Percentiles rank a stretch among this genome's conserved stretches.
Evolutionary conservation across 2,113 vertebrate species (phyloP).

Genomic region (Nettapus auritus): DNA sequence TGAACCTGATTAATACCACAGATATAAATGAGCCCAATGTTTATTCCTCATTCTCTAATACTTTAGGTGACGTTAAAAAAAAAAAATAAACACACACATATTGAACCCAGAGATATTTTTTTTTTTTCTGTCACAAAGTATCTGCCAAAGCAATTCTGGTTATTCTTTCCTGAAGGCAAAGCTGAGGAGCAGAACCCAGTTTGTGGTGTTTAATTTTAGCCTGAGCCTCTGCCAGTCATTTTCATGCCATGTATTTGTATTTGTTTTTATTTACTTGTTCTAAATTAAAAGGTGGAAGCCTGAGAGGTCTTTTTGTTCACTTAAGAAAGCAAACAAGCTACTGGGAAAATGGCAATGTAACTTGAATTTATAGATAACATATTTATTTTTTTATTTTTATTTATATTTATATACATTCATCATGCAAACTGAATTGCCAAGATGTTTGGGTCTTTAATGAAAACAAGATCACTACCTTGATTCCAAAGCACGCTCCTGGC

Average conservation of each 20-base stretch:
- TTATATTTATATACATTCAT: not conserved
- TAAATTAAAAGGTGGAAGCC: not conserved
- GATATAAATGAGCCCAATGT: not conserved
- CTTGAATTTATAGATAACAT: not conserved
- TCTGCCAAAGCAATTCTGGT: not conserved
- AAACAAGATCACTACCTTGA: not conserved
- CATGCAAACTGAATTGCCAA: not conserved
- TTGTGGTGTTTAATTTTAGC: not conserved
- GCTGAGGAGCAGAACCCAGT: not conserved
- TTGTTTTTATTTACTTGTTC: not conserved
- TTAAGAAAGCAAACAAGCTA: not conserved
- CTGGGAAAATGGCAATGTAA: not conserved
- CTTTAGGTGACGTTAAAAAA: not conserved
- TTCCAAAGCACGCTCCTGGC: not conserved
- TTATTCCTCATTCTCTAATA: not conserved
- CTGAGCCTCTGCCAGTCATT: not conserved
- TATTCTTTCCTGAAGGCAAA: not conserved
- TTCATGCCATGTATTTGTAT: not conserved
- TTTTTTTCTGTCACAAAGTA: rapidly evolving
- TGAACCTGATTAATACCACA: not conserved
- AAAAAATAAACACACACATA: not conserved
- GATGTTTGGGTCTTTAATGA: not conserved
- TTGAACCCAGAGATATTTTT: not conserved
- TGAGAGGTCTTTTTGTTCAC: not conserved
- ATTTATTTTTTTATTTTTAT: not conserved